Percentiles rank a stretch among this genome's conserved stretches.
These are phyloP conservation scores for Zaprionus ghesquierei DNA, from an alignment of 1,140 invertebrate genomes.

Conservation along the genomic window DNA sequence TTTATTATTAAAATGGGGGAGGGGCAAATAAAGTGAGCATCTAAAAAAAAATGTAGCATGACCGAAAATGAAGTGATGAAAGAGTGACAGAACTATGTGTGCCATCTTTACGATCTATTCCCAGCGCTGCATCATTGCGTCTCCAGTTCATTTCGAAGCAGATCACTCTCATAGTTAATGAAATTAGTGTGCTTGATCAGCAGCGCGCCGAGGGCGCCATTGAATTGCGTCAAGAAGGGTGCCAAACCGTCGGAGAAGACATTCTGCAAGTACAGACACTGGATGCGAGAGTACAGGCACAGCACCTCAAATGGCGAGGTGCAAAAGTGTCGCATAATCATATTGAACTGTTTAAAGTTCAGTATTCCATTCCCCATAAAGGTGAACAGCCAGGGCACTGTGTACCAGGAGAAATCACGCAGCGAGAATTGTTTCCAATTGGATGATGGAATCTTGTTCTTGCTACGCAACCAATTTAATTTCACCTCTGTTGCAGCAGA, in stretches of 20 bases:
- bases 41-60: not conserved
- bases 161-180: slow-evolving; percentile 44
- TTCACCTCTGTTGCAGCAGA: slow-evolving; percentile 42
- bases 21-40: not conserved
- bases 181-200: not conserved
- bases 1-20: slow-evolving; percentile 9
- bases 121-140: not conserved
- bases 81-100: not conserved
- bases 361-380: slow-evolving; percentile 31
- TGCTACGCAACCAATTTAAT: slow-evolving; percentile 26
- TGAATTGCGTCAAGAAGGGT: slow-evolving; percentile 3
- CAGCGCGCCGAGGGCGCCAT: slow-evolving; percentile 1
- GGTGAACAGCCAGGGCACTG: slow-evolving; percentile 41
- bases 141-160: slow-evolving; percentile 2
- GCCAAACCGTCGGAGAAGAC: not conserved
- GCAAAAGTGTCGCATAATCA: slow-evolving; percentile 57
- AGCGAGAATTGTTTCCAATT: slow-evolving; percentile 20
- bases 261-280: slow-evolving; percentile 32
- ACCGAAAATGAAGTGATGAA: not conserved
- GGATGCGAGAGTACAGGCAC: slow-evolving; percentile 27
- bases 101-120: not conserved
- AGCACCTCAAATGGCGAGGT: slow-evolving; percentile 28
- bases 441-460: not conserved
- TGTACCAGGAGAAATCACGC: slow-evolving; percentile 13
- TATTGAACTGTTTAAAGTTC: slow-evolving; percentile 36